Conservation (phyloP, 2,797 vertebrate species). For the Liparis tanakae region DNA sequence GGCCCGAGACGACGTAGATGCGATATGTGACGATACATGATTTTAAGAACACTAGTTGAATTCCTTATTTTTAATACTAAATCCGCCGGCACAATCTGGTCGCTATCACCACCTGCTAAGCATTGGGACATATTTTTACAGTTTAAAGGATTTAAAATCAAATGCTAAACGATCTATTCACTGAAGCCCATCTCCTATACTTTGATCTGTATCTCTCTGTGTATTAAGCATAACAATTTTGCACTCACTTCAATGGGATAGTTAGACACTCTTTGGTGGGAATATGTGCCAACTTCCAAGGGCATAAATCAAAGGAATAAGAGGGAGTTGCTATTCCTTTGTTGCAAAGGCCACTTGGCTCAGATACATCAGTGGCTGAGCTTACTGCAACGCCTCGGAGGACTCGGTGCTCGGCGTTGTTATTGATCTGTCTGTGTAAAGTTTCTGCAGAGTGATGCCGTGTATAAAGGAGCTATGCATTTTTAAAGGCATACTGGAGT, state of each 20-base stretch:
- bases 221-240: conserved; percentile 74
- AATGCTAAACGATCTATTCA: conserved; percentile 62
- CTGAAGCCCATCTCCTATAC: conserved; percentile 44
- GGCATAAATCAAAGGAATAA: conserved; percentile 76
- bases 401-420: conserved; percentile 63
- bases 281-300: conserved; percentile 74
- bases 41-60: conserved; percentile 34
- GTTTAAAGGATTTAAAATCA: conserved; percentile 58
- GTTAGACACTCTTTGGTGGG: conserved; percentile 67
- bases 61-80: conserved; percentile 15
- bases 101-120: conserved; percentile 14
- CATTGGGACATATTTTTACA: conserved; percentile 30
- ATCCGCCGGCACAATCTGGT: background rate
- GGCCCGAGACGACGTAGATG: conserved; percentile 34
- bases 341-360: conserved; percentile 80
- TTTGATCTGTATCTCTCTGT: conserved; percentile 70
- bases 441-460: conserved; percentile 78
- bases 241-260: conserved; percentile 69
- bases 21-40: conserved; percentile 23
- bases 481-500: conserved; percentile 65
- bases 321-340: conserved; percentile 72
- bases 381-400: conserved; percentile 73
- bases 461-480: conserved; percentile 70
- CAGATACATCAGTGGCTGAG: conserved; percentile 74
- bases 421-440: conserved; percentile 84